Percentiles rank a stretch among this genome's conserved stretches.
Evolutionary conservation across 1,140 invertebrate species (phyloP).

Genomic region (Drosophila fuyamai): DNA sequence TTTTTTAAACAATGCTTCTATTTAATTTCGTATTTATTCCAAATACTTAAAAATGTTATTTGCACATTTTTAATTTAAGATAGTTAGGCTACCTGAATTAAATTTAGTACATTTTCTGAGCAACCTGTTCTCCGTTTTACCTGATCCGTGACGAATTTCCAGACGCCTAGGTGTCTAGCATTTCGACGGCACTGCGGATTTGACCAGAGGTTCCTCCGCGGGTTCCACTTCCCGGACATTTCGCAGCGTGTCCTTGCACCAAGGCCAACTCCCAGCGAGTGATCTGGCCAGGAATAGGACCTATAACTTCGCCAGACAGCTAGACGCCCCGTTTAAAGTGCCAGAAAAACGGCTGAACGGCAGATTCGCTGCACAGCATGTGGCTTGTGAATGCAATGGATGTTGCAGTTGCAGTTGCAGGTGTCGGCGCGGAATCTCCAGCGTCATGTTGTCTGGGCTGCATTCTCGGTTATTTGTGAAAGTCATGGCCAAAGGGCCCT

Average conservation of each 20-base stretch:
- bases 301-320: conserved; percentile 51
- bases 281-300: conserved; percentile 16
- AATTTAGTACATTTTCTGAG: background rate
- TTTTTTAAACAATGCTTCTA: too few relatives aligned
- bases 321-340: conserved; percentile 61
- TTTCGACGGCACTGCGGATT: background rate
- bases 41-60: too few relatives aligned
- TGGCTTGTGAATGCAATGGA: conserved; percentile 4
- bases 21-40: too few relatives aligned
- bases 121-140: background rate
- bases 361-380: conserved; percentile 60
- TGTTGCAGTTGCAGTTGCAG: conserved; percentile 51
- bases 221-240: conserved; percentile 13
- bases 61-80: too few relatives aligned
- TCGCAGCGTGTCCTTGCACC: conserved; percentile 30
- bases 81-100: background rate
- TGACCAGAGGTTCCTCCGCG: conserved; percentile 1
- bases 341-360: conserved; percentile 14
- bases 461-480: conserved; percentile 50
- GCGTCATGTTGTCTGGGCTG: conserved; percentile 70
- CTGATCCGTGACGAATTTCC: conserved; percentile 17
- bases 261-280: conserved; percentile 56
- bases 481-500: conserved; percentile 64
- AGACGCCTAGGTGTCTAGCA: conserved; percentile 32
- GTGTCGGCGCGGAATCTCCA: conserved; percentile 48